phyloP scores from a whole-genome alignment of 2,888 invertebrate species.

The Rhagophthalmus giganteus region DNA sequence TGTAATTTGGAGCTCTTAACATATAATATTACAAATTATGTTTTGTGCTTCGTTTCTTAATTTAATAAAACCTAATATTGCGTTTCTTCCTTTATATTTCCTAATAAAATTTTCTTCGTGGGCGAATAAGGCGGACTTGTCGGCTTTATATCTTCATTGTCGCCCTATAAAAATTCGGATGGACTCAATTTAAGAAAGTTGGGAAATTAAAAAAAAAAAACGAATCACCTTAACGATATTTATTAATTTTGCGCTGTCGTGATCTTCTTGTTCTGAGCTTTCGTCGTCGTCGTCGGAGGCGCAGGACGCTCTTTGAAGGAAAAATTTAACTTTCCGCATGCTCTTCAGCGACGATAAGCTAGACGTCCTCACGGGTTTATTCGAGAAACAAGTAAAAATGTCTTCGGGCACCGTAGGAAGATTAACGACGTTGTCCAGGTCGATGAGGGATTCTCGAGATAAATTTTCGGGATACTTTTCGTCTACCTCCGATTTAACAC shows the following conservation, averaged over 20 bases:
- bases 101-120: constrained; percentile 47
- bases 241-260: constrained; percentile 36
- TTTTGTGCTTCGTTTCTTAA: no score
- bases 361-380: constrained; percentile 52
- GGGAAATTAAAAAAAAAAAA: neutral
- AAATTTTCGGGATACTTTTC: constrained; percentile 58
- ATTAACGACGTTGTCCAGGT: constrained; percentile 53
- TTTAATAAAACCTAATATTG: constrained; percentile 37
- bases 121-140: constrained; percentile 29
- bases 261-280: constrained; percentile 52
- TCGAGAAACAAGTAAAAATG: constrained; percentile 53
- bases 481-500: constrained; percentile 53
- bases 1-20: no score
- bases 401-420: constrained; percentile 57
- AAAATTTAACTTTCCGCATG: constrained; percentile 55
- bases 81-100: constrained; percentile 53
- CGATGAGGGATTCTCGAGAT: constrained; percentile 55
- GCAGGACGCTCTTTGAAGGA: constrained; percentile 53
- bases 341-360: constrained; percentile 56
- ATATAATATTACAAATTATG: no score
- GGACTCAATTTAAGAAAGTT: no score
- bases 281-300: constrained; percentile 54
- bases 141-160: constrained; percentile 41
- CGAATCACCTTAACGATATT: neutral
- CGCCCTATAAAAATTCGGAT: constrained; percentile 47